Percentiles rank a stretch among this genome's conserved stretches.
These are phyloP conservation scores for Ciconia maguari DNA, from an alignment of 2,113 vertebrate species.

Conservation along the genomic window DNA sequence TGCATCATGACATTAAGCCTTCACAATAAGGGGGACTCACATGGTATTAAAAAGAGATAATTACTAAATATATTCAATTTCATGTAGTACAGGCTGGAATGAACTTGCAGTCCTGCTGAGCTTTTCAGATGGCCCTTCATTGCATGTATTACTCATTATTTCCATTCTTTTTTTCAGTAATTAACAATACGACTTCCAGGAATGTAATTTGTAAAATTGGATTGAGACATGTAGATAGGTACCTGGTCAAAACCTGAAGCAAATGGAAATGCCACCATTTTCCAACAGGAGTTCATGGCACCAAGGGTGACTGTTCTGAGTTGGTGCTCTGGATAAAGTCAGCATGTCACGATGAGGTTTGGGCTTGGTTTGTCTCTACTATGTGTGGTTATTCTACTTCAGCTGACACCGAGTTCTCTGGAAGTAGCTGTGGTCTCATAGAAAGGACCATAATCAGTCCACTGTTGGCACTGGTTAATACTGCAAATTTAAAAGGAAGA, in stretches of 20 bases:
- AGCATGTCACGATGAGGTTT: background rate
- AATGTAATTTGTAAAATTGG: background rate
- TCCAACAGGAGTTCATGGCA: accelerated
- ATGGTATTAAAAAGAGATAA: background rate
- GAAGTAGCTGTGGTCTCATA: background rate
- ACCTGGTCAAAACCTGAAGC: background rate
- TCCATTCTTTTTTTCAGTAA: background rate
- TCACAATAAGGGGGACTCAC: background rate
- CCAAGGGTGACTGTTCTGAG: background rate
- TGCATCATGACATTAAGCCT: background rate
- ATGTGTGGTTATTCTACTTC: background rate
- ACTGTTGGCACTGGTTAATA: background rate
- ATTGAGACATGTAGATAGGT: background rate
- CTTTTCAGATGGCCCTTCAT: background rate
- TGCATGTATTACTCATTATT: background rate
- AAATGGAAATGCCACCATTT: background rate
- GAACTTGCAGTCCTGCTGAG: background rate
- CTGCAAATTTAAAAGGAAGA: background rate
- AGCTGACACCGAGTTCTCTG: background rate
- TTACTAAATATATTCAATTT: background rate
- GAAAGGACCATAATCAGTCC: background rate
- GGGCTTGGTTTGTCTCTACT: background rate
- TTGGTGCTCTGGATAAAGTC: background rate
- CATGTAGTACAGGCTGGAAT: background rate
- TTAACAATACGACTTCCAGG: background rate